Evolutionary conservation across 2,888 invertebrate species (phyloP).

Genomic region (Pecten maximus): DNA sequence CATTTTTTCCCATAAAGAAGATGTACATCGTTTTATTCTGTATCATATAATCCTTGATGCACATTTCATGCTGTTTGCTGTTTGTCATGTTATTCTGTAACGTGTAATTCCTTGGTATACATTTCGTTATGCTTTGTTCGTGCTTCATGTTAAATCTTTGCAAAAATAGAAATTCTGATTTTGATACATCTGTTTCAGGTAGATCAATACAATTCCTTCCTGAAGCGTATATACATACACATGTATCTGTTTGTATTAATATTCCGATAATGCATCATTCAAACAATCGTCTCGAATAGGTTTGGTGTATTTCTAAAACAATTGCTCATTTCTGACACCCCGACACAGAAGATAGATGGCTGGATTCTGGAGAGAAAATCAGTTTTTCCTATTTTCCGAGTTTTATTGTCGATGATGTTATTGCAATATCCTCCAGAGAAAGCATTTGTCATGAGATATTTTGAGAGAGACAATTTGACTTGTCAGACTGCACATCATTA

Average conservation of each 20-base stretch:
- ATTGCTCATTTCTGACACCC: slow-evolving; percentile 13
- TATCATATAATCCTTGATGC: no score
- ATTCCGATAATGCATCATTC: not conserved
- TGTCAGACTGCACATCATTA: not conserved
- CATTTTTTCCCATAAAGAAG: no score
- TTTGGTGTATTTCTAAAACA: not conserved
- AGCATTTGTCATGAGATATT: slow-evolving; percentile 25
- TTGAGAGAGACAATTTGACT: not conserved
- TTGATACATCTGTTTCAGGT: not conserved
- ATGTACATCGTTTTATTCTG: no score
- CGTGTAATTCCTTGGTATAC: no score
- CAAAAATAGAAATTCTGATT: not conserved
- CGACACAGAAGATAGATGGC: not conserved
- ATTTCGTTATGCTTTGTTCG: no score
- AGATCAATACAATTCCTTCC: not conserved
- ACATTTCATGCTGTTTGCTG: no score
- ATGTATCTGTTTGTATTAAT: not conserved
- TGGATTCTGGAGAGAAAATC: not conserved
- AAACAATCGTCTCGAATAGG: not conserved
- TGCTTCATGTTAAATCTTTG: not conserved
- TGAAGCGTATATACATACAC: not conserved
- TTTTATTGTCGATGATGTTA: not conserved
- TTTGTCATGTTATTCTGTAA: no score
- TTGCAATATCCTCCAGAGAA: not conserved
- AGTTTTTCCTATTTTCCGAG: not conserved